A percentile compares a stretch with the other conserved stretches of the same genome.
Conservation (phyloP, 1,140 invertebrate genomes). For the Paraescarpia echinospica region DNA sequence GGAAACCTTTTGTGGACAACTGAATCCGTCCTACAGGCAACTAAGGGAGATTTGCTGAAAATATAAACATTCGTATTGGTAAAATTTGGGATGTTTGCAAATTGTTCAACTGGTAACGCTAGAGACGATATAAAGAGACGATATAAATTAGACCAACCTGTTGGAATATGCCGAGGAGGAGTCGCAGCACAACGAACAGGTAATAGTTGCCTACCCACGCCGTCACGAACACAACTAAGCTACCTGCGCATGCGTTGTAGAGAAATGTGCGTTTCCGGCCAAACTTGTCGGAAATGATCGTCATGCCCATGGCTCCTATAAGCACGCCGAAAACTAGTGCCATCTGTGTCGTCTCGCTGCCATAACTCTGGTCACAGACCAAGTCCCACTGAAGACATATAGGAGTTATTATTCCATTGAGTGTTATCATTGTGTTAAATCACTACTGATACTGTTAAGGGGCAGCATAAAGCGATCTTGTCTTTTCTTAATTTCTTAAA, state of each 20-base stretch:
- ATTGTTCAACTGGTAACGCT: no score
- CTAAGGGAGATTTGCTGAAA: not conserved
- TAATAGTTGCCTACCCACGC: constrained; percentile 44
- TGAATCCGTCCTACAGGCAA: not conserved
- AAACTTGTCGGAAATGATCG: constrained; percentile 77
- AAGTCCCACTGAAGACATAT: constrained; percentile 49
- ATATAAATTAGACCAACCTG: constrained; percentile 41
- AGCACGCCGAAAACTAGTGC: constrained; percentile 82
- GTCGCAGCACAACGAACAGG: constrained; percentile 47
- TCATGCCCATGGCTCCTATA: constrained; percentile 76
- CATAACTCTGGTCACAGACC: constrained; percentile 47
- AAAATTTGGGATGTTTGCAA: no score
- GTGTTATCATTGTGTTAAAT: not conserved
- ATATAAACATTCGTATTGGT: not conserved
- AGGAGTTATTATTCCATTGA: not conserved
- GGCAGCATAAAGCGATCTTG: no score
- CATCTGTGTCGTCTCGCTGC: constrained; percentile 66
- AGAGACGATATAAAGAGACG: not conserved
- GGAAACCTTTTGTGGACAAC: not conserved
- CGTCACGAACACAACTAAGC: constrained; percentile 38
- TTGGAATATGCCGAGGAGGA: constrained; percentile 50
- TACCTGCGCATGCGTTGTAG: constrained; percentile 51
- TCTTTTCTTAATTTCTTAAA: no score
- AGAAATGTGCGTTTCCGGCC: constrained; percentile 48
- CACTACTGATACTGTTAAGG: no score